These are phyloP conservation scores for Nibea albiflora DNA, from an alignment of 2,113 vertebrate genomes.

Conservation along the genomic window DNA sequence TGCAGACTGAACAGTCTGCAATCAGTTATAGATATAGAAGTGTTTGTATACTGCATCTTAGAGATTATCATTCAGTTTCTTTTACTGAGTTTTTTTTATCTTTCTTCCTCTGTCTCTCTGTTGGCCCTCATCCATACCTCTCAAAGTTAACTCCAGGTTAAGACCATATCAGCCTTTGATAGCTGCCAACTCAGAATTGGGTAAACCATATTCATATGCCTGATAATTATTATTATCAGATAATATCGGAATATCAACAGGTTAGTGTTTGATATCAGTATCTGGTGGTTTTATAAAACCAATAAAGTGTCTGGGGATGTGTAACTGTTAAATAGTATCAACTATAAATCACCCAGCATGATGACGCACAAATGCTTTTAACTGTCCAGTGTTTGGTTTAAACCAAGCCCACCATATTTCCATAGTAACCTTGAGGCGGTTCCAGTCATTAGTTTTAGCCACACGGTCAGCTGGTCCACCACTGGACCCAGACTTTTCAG, in stretches of 20 bases:
- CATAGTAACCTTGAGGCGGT: background rate
- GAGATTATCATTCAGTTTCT: constrained; percentile 23
- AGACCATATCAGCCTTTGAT: background rate
- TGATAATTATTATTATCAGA: too few species aligned
- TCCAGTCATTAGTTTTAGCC: background rate
- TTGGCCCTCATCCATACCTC: constrained; percentile 9
- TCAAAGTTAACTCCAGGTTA: constrained; percentile 8
- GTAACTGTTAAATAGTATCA: background rate
- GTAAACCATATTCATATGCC: too few species aligned
- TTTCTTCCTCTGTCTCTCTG: constrained; percentile 1
- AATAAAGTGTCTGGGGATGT: background rate
- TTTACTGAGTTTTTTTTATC: constrained; percentile 25
- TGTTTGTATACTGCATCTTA: constrained; percentile 32
- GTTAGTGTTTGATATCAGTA: background rate
- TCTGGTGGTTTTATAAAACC: background rate
- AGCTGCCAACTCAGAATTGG: background rate
- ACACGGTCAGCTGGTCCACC: background rate
- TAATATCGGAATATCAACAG: background rate
- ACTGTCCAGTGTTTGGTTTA: background rate
- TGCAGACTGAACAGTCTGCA: constrained; percentile 5
- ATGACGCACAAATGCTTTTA: background rate
- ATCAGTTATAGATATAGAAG: background rate
- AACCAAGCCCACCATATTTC: background rate
- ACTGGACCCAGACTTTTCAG: background rate
- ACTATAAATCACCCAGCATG: background rate